phyloP scores from a whole-genome alignment of 2,797 vertebrate species.

The Coilia nasus region DNA sequence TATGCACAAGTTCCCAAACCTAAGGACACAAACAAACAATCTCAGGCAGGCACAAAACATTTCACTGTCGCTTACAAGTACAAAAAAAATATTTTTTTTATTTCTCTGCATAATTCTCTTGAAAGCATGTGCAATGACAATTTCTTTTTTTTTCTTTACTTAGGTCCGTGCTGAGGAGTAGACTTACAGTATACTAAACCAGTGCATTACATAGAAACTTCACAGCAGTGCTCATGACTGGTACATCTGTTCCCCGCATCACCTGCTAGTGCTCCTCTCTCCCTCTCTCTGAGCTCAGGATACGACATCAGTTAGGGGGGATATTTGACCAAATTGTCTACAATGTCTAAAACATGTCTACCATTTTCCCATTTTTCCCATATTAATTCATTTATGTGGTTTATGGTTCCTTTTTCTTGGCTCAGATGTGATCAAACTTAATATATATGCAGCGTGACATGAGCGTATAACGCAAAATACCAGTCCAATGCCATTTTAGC shows the following conservation, averaged over 20 bases:
- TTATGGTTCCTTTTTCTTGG: neutral
- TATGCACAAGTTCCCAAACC: neutral
- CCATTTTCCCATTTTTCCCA: neutral
- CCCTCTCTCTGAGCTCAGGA: neutral
- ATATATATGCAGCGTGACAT: neutral
- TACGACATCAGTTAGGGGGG: neutral
- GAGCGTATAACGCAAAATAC: neutral
- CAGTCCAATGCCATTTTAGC: neutral
- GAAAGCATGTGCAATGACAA: constrained; percentile 50
- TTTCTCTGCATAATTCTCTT: constrained; percentile 64
- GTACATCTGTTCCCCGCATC: constrained; percentile 44
- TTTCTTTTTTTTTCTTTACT: constrained; percentile 39
- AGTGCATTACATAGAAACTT: constrained; percentile 80
- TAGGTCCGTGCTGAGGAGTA: constrained; percentile 67
- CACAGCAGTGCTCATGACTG: constrained; percentile 76
- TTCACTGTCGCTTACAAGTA: constrained; percentile 16
- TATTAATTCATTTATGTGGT: neutral
- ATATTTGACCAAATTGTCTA: constrained; percentile 3
- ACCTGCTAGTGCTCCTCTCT: constrained; percentile 16
- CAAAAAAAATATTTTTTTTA: constrained; percentile 73
- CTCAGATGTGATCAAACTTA: neutral
- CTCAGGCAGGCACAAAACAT: neutral
- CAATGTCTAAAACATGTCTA: neutral
- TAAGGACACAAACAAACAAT: neutral
- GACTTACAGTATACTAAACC: constrained; percentile 70